Evolutionary conservation across 2,113 vertebrate genomes (phyloP).

Genomic region (Scomber scombrus): DNA sequence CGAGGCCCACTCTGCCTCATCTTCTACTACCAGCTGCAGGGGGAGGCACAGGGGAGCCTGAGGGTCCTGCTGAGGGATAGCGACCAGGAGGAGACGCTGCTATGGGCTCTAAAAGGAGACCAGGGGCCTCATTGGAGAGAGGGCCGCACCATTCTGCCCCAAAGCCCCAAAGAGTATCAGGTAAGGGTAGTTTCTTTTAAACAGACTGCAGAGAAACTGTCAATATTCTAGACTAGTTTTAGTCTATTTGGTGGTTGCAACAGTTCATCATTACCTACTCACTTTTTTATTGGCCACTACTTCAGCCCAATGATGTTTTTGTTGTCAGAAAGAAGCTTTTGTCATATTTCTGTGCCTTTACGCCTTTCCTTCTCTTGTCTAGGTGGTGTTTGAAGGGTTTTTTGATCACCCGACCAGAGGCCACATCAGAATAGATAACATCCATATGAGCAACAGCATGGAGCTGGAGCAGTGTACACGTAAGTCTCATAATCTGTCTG

Average conservation of each 20-base stretch:
- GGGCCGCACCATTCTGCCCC: slow-evolving; percentile 93
- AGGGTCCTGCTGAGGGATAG: slow-evolving; percentile 89
- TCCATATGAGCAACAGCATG: slow-evolving; percentile 91
- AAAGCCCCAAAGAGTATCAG: slow-evolving; percentile 93
- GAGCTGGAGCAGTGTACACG: slow-evolving; percentile 94
- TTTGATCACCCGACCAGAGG: slow-evolving; percentile 90
- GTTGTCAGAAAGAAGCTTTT: too few relatives aligned
- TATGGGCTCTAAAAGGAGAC: slow-evolving; percentile 92
- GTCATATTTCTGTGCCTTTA: too few relatives aligned
- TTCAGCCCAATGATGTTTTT: too few relatives aligned
- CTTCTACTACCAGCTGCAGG: slow-evolving; percentile 92
- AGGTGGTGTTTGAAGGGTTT: slow-evolving; percentile 97
- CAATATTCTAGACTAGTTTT: too few relatives aligned
- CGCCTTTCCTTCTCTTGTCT: background rate
- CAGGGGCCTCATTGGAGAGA: slow-evolving; percentile 94
- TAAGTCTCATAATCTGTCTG: slow-evolving; percentile 80
- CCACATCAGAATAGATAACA: slow-evolving; percentile 94
- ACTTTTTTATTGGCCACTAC: too few relatives aligned
- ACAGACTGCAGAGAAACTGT: background rate
- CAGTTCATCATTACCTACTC: too few relatives aligned
- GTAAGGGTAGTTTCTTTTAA: slow-evolving; percentile 70
- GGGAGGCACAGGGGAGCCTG: slow-evolving; percentile 89
- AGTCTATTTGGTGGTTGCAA: too few relatives aligned
- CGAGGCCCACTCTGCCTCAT: slow-evolving; percentile 91
- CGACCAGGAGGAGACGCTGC: slow-evolving; percentile 90